These are phyloP conservation scores for Bolinopsis microptera DNA, from an alignment of 37 sponge, comb jelly and placozoan species.

Conservation along the genomic window DNA sequence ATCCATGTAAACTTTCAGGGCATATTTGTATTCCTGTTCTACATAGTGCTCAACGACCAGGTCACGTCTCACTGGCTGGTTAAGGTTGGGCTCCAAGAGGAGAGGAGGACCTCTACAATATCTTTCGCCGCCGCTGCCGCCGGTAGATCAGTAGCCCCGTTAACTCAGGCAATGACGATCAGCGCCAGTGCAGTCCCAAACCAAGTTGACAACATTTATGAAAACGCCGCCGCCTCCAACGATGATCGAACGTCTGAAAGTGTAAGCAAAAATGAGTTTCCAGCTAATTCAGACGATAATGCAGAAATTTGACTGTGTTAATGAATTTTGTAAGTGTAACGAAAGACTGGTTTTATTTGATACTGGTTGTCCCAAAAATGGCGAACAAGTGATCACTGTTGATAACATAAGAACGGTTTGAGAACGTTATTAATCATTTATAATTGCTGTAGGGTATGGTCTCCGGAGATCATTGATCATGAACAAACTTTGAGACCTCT, in stretches of 20 bases:
- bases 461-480: too few relatives aligned
- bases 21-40: slow-evolving; percentile 53
- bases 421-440: too few relatives aligned
- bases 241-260: slow-evolving; percentile 30
- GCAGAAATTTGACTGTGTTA: slow-evolving; percentile 4
- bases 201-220: slow-evolving; percentile 25
- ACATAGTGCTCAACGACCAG: slow-evolving; percentile 62
- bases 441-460: too few relatives aligned
- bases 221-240: background rate
- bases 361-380: too few relatives aligned
- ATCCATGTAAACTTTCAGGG: slow-evolving; percentile 20
- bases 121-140: slow-evolving; percentile 3
- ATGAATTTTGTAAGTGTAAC: background rate
- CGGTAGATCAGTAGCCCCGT: background rate
- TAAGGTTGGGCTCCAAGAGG: slow-evolving; percentile 42
- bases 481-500: too few relatives aligned
- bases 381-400: too few relatives aligned
- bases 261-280: slow-evolving; percentile 24
- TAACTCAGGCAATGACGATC: background rate
- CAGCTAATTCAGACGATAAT: slow-evolving; percentile 49
- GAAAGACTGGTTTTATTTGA: background rate
- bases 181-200: background rate
- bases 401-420: too few relatives aligned
- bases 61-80: slow-evolving; percentile 54
- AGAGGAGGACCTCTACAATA: slow-evolving; percentile 2